Percentiles rank a stretch among this genome's conserved stretches.
Conservation (phyloP, 2,888 invertebrate genomes). For the Carabus problematicus region DNA sequence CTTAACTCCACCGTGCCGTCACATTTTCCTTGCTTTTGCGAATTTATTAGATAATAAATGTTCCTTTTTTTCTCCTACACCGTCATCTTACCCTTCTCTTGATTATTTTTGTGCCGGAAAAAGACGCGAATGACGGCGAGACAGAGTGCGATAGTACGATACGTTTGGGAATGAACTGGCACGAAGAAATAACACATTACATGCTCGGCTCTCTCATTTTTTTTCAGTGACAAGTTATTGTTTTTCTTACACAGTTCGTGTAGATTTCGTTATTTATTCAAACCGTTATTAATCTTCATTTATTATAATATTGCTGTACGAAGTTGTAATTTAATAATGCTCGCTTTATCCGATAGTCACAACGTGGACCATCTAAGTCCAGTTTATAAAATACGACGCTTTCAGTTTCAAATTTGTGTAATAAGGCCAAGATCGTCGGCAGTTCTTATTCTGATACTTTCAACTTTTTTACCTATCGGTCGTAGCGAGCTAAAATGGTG, state of each 20-base stretch:
- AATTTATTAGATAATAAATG: slow-evolving; percentile 41
- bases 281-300: slow-evolving; percentile 3
- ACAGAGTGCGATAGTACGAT: slow-evolving; percentile 1
- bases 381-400: no score
- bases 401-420: no score
- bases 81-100: slow-evolving; percentile 22
- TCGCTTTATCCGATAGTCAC: no score
- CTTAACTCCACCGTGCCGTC: slow-evolving; percentile 28
- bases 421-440: no score
- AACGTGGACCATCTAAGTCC: no score
- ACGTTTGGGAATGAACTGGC: slow-evolving; percentile 15
- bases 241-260: slow-evolving; percentile 34
- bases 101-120: slow-evolving; percentile 25
- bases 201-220: slow-evolving; percentile 36
- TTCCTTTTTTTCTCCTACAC: slow-evolving; percentile 27
- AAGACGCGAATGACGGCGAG: slow-evolving; percentile 28
- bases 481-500: no score
- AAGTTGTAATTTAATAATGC: no score
- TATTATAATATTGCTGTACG: no score
- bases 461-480: no score
- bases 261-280: slow-evolving; percentile 24
- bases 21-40: slow-evolving; percentile 30
- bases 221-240: slow-evolving; percentile 35
- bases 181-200: slow-evolving; percentile 33
- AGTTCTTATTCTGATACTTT: no score